Evolutionary conservation across 2,797 vertebrate species (phyloP).

Genomic region (Gadopsis bispinosus): DNA sequence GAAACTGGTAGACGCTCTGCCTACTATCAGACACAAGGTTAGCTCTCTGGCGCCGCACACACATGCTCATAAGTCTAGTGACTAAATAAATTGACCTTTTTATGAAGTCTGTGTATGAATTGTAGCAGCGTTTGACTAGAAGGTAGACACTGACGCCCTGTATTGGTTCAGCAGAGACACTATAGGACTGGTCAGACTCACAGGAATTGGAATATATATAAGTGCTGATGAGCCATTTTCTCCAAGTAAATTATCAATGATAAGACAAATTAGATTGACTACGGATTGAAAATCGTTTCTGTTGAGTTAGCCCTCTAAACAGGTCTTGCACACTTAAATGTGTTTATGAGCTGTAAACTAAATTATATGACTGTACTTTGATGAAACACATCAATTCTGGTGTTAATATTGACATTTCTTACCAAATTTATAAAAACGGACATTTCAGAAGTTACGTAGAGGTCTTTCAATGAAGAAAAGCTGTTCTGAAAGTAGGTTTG

Average conservation of each 20-base stretch:
- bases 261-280: background rate
- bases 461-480: too few species aligned
- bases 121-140: background rate
- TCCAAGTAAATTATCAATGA: background rate
- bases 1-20: slow-evolving; percentile 92
- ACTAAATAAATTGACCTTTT: background rate
- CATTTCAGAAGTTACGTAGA: too few species aligned
- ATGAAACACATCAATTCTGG: too few species aligned
- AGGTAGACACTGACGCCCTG: slow-evolving; percentile 13
- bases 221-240: background rate
- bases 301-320: too few species aligned
- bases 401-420: too few species aligned
- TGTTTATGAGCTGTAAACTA: too few species aligned
- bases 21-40: slow-evolving; percentile 93
- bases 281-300: background rate
- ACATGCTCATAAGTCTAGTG: background rate
- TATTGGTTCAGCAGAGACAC: slow-evolving; percentile 29
- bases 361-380: too few species aligned
- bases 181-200: background rate
- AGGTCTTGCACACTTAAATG: too few species aligned
- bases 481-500: too few species aligned
- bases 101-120: background rate
- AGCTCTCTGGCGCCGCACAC: slow-evolving; percentile 13
- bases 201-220: background rate
- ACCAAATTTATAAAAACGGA: too few species aligned